Evolutionary conservation across 2,888 invertebrate species (phyloP).

Genomic region (Ptychoptera contaminata): DNA sequence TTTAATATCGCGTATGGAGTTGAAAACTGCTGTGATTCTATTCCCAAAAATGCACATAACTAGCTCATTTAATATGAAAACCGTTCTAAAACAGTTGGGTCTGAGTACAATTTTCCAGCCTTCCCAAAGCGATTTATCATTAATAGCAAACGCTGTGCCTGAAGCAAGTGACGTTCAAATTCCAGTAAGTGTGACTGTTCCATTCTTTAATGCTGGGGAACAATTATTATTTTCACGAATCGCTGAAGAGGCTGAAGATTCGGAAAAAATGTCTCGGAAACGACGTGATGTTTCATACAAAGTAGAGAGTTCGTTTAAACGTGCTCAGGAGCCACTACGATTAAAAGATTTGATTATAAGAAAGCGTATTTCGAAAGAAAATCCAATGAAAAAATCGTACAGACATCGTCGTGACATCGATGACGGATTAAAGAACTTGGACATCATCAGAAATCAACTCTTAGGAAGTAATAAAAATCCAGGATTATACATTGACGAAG

Average conservation of each 20-base stretch:
- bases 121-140: conserved; percentile 45
- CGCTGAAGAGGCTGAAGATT: conserved; percentile 2
- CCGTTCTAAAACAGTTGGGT: conserved; percentile 40
- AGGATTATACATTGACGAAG: conserved; percentile 38
- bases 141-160: conserved; percentile 36
- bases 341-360: conserved; percentile 15
- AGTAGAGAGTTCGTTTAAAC: conserved; percentile 12
- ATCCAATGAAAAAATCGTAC: conserved; percentile 13
- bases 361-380: conserved; percentile 19
- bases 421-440: background rate
- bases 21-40: conserved; percentile 35
- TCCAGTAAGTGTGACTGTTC: background rate
- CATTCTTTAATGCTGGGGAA: conserved; percentile 5
- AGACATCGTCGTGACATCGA: conserved; percentile 11
- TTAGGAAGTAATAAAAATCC: conserved; percentile 24
- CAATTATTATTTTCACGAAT: conserved; percentile 13
- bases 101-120: conserved; percentile 46
- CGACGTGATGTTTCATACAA: conserved; percentile 16
- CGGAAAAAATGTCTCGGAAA: conserved; percentile 6
- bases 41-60: conserved; percentile 59
- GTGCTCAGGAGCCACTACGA: conserved; percentile 11
- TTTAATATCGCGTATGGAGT: conserved; percentile 23
- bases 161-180: background rate
- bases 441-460: conserved; percentile 9
- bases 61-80: conserved; percentile 37